Conservation (phyloP, 2,797 vertebrate species). For the Buphagus erythrorhynchus region DNA sequence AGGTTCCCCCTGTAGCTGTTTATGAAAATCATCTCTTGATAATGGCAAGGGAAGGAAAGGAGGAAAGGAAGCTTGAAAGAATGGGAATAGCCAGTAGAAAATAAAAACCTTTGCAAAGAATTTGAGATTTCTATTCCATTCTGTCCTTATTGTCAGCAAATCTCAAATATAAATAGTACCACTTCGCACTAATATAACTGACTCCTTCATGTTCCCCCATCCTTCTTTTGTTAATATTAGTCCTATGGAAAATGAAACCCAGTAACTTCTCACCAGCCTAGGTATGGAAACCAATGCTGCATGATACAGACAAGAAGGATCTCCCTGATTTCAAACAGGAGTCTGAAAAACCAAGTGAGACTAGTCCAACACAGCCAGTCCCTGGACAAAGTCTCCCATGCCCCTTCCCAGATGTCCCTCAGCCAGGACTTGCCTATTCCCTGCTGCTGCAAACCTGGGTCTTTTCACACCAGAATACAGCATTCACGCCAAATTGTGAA, state of each 20-base stretch:
- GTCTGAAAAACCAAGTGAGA: not conserved
- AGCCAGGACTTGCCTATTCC: not conserved
- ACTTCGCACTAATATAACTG: not conserved
- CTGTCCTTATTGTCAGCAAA: not conserved
- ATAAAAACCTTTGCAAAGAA: not conserved
- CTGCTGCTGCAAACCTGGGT: not conserved
- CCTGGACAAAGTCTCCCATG: fast-evolving
- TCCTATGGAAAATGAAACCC: not conserved
- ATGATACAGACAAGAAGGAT: fast-evolving
- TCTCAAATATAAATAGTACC: not conserved
- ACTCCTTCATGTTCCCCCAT: not conserved
- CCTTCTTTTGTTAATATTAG: not conserved
- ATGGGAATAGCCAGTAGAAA: not conserved
- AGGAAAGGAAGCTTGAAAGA: not conserved
- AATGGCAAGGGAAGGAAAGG: not conserved
- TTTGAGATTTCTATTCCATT: not conserved
- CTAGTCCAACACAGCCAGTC: not conserved
- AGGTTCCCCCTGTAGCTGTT: not conserved
- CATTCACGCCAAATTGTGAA: not conserved
- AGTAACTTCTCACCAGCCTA: not conserved
- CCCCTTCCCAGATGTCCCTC: not conserved
- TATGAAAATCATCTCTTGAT: not conserved
- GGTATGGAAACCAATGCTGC: not conserved
- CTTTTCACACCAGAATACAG: slow-evolving; percentile 17
- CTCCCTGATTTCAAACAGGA: not conserved